phyloP scores from a whole-genome alignment of 2,888 invertebrate genomes.

The Drosophila eohydei region DNA sequence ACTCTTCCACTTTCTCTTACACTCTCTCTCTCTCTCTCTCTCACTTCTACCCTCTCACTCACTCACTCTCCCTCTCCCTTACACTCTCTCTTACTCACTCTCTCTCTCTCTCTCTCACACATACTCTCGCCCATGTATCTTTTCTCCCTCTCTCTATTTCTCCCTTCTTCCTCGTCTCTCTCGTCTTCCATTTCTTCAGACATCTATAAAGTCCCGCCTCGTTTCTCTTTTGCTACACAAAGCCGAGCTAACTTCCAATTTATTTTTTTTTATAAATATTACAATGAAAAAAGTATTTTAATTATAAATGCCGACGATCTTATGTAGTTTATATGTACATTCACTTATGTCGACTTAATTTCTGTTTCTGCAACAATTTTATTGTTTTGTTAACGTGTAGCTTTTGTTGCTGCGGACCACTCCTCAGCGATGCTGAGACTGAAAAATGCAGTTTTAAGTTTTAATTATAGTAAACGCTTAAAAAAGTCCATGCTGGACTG shows the following conservation, averaged over 20 bases:
- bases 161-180: too few species aligned
- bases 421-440: constrained; percentile 45
- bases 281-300: background rate
- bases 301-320: background rate
- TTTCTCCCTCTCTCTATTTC: background rate
- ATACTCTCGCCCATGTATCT: too few species aligned
- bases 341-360: constrained; percentile 16
- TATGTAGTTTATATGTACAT: background rate
- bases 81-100: background rate
- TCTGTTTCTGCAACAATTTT: constrained; percentile 10
- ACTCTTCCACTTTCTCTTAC: background rate
- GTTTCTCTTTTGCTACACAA: background rate
- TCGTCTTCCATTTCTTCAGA: background rate
- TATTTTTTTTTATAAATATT: background rate
- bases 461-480: constrained; percentile 44
- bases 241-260: background rate
- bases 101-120: background rate
- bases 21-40: background rate
- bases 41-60: background rate
- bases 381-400: constrained; percentile 23
- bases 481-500: constrained; percentile 36
- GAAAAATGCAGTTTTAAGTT: constrained; percentile 53
- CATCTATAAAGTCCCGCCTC: background rate
- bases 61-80: background rate
- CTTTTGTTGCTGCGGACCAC: constrained; percentile 37